A percentile compares a stretch with the other conserved stretches of the same genome.
phyloP scores from a whole-genome alignment of 2,113 vertebrate genomes.

The Clupea harengus region DNA sequence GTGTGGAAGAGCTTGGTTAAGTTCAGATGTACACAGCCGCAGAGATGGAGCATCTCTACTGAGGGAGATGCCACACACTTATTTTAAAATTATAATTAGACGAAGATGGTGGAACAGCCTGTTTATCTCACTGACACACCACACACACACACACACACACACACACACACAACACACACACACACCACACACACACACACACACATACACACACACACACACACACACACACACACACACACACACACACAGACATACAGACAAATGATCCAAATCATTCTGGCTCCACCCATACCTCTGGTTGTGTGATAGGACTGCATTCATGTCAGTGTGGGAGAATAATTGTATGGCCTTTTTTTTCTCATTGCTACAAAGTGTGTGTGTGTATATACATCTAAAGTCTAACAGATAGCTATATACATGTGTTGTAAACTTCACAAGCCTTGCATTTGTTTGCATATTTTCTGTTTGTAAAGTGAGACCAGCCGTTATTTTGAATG shows the following conservation, averaged over 20 bases:
- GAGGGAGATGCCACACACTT: constrained; percentile 56
- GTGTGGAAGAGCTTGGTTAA: constrained; percentile 18
- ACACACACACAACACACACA: background rate
- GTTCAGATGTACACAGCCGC: constrained; percentile 18
- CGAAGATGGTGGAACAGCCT: constrained; percentile 52
- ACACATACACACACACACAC: background rate
- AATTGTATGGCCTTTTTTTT: constrained; percentile 45
- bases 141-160: background rate
- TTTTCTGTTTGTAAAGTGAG: constrained; percentile 1
- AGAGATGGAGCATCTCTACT: constrained; percentile 49
- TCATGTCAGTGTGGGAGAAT: constrained; percentile 43
- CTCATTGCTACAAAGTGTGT: constrained; percentile 56
- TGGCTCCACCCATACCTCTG: constrained; percentile 39
- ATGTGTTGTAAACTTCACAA: constrained; percentile 56
- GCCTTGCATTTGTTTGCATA: constrained; percentile 33
- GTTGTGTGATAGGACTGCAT: constrained; percentile 26
- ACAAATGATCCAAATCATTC: constrained; percentile 58
- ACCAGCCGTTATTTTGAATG: background rate
- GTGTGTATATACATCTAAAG: constrained; percentile 68
- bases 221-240: background rate
- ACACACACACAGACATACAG: background rate
- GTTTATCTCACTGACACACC: constrained; percentile 42
- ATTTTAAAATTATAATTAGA: constrained; percentile 61
- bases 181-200: background rate
- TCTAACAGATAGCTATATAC: constrained; percentile 64